Percentiles rank a stretch among this genome's conserved stretches.
phyloP scores from a whole-genome alignment of 2,888 invertebrate species.

The Melangyna quadrimaculata region DNA sequence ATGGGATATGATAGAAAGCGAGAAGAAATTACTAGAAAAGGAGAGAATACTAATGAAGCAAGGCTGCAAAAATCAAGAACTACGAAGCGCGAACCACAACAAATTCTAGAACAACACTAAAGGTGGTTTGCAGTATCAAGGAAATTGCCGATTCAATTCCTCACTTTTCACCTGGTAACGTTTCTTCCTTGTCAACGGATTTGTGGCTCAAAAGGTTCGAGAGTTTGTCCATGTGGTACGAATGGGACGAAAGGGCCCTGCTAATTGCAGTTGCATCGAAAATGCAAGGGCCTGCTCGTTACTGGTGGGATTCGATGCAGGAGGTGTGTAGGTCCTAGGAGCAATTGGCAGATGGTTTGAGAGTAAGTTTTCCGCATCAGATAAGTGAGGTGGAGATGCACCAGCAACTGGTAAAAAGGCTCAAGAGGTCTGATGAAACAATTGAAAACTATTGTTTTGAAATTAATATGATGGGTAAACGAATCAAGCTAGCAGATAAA shows the following conservation, averaged over 20 bases:
- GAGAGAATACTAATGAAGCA: background rate
- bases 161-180: background rate
- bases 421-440: background rate
- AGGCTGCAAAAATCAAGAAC: background rate
- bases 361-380: background rate
- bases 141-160: background rate
- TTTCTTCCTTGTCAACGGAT: background rate
- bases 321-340: background rate
- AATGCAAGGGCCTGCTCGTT: constrained; percentile 12
- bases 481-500: constrained; percentile 1
- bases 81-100: background rate
- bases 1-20: too few relatives aligned
- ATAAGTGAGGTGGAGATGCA: background rate
- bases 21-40: background rate
- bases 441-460: constrained; percentile 23
- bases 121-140: background rate
- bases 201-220: background rate
- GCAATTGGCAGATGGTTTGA: background rate
- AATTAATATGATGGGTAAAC: constrained; percentile 32
- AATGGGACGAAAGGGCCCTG: constrained; percentile 5
- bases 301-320: constrained; percentile 17
- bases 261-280: constrained; percentile 22
- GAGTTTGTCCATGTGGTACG: background rate
- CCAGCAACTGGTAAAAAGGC: background rate
- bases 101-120: background rate